phyloP scores from a whole-genome alignment of 2,113 vertebrate genomes.

The Thalassoma bifasciatum region DNA sequence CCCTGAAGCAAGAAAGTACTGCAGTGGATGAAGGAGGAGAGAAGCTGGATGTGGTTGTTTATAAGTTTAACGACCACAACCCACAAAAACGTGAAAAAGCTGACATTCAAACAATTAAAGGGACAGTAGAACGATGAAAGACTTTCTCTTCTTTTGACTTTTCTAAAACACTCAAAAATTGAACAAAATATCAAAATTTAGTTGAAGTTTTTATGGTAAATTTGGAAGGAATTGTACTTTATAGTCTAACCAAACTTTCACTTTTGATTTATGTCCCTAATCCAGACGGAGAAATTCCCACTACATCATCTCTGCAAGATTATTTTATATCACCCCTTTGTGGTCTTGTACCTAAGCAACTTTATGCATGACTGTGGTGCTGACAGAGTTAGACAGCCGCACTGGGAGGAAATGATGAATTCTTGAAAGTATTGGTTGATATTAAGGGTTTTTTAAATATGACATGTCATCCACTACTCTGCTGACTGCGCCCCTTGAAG shows the following conservation, averaged over 20 bases:
- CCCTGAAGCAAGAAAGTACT: slow-evolving; percentile 50
- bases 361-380: slow-evolving; percentile 58
- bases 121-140: not conserved
- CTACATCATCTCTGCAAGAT: slow-evolving; percentile 24
- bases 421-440: slow-evolving; percentile 43
- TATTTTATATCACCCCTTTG: slow-evolving; percentile 56
- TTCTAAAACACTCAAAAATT: not conserved
- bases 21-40: slow-evolving; percentile 20
- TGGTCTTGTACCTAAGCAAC: slow-evolving; percentile 56
- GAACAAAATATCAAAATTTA: not conserved
- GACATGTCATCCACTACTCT: slow-evolving; percentile 26
- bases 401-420: slow-evolving; percentile 56
- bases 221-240: slow-evolving; percentile 14
- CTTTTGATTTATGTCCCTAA: slow-evolving; percentile 41
- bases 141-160: not conserved
- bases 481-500: slow-evolving; percentile 12
- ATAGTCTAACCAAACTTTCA: slow-evolving; percentile 17
- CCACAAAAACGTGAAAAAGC: slow-evolving; percentile 9
- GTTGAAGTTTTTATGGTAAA: slow-evolving; percentile 12
- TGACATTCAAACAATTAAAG: slow-evolving; percentile 2
- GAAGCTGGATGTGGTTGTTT: slow-evolving; percentile 33
- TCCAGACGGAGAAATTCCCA: slow-evolving; percentile 44
- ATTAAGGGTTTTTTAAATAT: slow-evolving; percentile 30
- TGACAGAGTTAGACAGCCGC: slow-evolving; percentile 60
- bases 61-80: slow-evolving; percentile 17